phyloP scores from a whole-genome alignment of 2,113 vertebrate species.

The Polyodon spathula region DNA sequence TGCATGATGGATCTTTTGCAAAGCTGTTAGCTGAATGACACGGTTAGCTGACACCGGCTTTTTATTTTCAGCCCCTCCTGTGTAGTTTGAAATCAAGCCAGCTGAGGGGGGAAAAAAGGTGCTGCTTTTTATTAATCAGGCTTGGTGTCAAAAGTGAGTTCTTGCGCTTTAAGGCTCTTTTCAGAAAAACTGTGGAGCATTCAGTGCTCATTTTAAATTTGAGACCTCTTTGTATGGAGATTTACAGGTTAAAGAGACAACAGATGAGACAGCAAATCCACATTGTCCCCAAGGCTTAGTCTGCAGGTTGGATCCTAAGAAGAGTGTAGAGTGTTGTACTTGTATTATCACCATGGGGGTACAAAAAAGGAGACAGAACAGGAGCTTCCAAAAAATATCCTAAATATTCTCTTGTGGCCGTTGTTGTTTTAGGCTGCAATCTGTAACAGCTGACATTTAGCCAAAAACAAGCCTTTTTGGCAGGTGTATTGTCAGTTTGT shows the following conservation, averaged over 20 bases:
- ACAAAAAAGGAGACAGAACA: too few species aligned
- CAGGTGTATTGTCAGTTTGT: background rate
- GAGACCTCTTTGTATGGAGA: slow-evolving; percentile 28
- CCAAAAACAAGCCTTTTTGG: too few species aligned
- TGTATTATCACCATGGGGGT: slow-evolving; percentile 17
- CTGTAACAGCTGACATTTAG: too few species aligned
- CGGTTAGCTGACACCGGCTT: slow-evolving; percentile 22
- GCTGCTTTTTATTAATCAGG: background rate
- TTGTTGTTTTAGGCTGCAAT: too few species aligned
- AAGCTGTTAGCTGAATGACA: too few species aligned
- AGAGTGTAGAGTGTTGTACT: slow-evolving; percentile 15
- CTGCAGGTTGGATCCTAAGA: slow-evolving; percentile 10
- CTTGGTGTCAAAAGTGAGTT: background rate
- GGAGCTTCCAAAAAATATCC: too few species aligned
- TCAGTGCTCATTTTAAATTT: slow-evolving; percentile 10
- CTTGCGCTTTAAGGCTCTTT: background rate
- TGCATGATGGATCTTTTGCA: background rate
- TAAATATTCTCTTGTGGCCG: too few species aligned
- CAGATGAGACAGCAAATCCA: slow-evolving; percentile 5
- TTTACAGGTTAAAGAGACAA: slow-evolving; percentile 25
- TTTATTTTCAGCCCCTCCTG: slow-evolving; percentile 23
- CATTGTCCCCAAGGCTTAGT: slow-evolving; percentile 2
- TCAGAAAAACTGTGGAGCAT: background rate
- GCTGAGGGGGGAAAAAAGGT: background rate
- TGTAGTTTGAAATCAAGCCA: slow-evolving; percentile 24